Evolutionary conservation across 2,888 invertebrate species (phyloP).

Genomic region (Heteromurus nitidus): DNA sequence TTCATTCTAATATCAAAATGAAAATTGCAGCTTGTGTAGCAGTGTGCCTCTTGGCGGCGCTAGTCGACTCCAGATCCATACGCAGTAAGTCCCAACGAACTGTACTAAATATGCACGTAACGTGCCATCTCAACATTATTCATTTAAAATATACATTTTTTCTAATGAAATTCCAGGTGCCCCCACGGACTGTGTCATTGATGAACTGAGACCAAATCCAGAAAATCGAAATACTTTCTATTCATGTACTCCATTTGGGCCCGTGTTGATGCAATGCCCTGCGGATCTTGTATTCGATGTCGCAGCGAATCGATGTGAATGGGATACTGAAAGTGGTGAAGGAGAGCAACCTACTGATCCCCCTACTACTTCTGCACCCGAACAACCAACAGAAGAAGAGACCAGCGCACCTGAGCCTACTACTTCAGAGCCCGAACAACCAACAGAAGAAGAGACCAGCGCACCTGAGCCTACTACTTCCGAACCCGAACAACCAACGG

Average conservation of each 20-base stretch:
- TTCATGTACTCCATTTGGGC: slow-evolving; percentile 31
- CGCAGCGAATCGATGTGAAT: slow-evolving; percentile 20
- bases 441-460: not conserved
- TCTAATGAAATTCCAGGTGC: not conserved
- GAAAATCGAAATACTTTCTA: slow-evolving; percentile 19
- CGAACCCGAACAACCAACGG: no score
- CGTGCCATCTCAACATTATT: no score
- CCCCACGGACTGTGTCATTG: slow-evolving; percentile 20
- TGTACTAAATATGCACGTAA: no score
- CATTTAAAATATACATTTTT: no score
- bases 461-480: not conserved
- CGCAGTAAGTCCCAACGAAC: slow-evolving; percentile 1
- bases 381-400: no score
- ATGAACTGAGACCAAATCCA: slow-evolving; percentile 31
- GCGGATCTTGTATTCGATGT: slow-evolving; percentile 23
- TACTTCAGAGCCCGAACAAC: not conserved
- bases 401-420: not conserved
- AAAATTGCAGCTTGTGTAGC: not conserved
- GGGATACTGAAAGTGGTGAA: not conserved
- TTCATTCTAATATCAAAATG: no score
- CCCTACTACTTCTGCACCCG: no score
- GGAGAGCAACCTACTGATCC: not conserved
- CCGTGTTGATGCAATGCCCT: slow-evolving; percentile 33
- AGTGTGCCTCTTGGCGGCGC: not conserved
- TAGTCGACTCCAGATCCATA: not conserved